phyloP scores from a whole-genome alignment of 2,113 vertebrate genomes.

The Mionectes macconnelli region DNA sequence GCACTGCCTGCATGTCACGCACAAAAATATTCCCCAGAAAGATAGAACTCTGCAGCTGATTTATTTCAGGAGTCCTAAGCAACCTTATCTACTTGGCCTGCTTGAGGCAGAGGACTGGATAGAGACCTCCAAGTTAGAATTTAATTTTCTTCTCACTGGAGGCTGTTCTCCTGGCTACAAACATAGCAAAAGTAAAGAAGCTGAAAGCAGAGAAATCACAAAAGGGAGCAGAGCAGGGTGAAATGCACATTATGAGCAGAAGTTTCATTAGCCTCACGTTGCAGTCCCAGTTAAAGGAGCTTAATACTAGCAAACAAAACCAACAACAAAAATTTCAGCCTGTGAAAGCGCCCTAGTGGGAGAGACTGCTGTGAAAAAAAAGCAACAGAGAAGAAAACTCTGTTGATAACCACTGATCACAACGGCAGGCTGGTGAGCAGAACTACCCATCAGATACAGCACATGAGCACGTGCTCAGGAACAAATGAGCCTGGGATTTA shows the following conservation, averaged over 20 bases:
- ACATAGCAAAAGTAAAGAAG: neutral
- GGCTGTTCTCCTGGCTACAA: neutral
- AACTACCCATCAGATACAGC: neutral
- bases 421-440: neutral
- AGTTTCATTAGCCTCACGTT: neutral
- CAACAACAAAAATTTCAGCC: neutral
- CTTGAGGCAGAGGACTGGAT: neutral
- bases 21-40: conserved; percentile 16
- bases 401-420: neutral
- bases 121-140: neutral
- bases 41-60: neutral
- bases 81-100: neutral
- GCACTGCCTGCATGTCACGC: neutral
- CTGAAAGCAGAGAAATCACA: neutral
- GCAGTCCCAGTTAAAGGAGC: neutral
- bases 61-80: neutral
- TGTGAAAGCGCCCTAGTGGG: neutral
- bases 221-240: neutral
- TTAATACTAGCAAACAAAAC: neutral
- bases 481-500: neutral
- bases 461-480: neutral
- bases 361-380: neutral
- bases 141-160: neutral
- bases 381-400: neutral
- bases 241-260: neutral